phyloP scores from a whole-genome alignment of 2,888 invertebrate genomes.

The Mantis religiosa region DNA sequence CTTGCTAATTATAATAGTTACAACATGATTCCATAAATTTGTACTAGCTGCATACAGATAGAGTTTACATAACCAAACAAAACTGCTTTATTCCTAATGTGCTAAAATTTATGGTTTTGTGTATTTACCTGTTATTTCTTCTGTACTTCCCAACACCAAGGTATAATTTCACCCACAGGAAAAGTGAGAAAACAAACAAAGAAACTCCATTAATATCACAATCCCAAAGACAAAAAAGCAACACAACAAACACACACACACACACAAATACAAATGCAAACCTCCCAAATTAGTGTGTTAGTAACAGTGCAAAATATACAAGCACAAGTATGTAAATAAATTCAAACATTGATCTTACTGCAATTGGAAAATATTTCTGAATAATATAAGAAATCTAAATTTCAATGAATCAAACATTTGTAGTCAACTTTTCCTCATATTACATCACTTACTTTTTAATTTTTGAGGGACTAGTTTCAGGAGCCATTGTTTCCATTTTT shows the following conservation, averaged over 20 bases:
- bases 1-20: no score
- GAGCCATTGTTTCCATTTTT: no score
- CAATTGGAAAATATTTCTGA: no score
- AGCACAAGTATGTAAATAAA: neutral
- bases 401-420: no score
- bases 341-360: neutral
- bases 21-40: no score
- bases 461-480: no score
- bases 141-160: constrained; percentile 31
- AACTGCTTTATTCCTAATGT: neutral
- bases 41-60: no score
- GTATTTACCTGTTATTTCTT: constrained; percentile 35
- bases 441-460: no score
- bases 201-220: constrained; percentile 19
- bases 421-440: no score
- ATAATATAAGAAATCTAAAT: no score
- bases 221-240: constrained; percentile 11
- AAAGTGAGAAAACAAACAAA: constrained; percentile 22
- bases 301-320: neutral
- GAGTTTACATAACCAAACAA: neutral
- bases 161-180: constrained; percentile 15
- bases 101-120: neutral
- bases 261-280: neutral
- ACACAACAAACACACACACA: neutral
- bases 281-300: neutral